phyloP scores from a whole-genome alignment of 2,113 vertebrate species.

The Petroica traversi region DNA sequence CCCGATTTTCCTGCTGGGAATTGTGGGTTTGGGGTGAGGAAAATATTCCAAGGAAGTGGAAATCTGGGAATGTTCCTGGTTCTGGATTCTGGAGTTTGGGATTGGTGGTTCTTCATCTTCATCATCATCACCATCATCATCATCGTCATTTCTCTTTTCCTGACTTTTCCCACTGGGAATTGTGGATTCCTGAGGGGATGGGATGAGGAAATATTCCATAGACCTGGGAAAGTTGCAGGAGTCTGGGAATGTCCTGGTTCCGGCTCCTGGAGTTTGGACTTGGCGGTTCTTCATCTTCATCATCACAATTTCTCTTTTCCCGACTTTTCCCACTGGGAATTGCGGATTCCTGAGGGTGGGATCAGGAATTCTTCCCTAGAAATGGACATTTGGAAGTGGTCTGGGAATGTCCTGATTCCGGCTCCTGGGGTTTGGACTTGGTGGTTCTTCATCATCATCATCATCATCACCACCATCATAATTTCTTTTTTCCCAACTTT shows the following conservation, averaged over 20 bases:
- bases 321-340: background rate
- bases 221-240: background rate
- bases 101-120: background rate
- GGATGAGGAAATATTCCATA: background rate
- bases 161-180: background rate
- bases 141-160: background rate
- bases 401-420: too few species aligned
- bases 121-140: too few species aligned
- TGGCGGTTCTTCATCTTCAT: background rate
- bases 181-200: background rate
- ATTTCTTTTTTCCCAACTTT: background rate
- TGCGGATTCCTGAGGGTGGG: background rate
- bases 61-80: background rate
- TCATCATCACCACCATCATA: too few species aligned
- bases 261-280: fast-evolving
- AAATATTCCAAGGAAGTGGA: background rate
- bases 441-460: too few species aligned
- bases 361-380: background rate
- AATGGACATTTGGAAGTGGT: too few species aligned
- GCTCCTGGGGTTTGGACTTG: too few species aligned
- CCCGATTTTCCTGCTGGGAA: background rate
- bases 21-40: background rate
- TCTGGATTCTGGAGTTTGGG: too few species aligned
- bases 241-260: background rate
- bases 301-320: background rate